A percentile compares a stretch with the other conserved stretches of the same genome.
These are phyloP conservation scores for Proctacanthus coquilletti DNA, from an alignment of 1,140 invertebrate genomes.

Conservation along the genomic window DNA sequence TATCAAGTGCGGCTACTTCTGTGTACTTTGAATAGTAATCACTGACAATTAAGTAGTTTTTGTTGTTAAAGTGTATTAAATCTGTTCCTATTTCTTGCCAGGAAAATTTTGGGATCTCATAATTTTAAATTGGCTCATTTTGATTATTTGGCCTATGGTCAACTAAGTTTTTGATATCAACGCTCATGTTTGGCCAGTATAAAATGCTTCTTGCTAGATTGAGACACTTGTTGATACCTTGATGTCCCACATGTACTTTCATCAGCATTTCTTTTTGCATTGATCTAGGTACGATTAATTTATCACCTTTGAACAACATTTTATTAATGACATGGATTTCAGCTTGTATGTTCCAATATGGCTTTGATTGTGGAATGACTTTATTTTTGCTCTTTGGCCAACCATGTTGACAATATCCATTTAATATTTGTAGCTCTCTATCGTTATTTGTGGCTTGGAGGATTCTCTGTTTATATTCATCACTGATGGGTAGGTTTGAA, in stretches of 20 bases:
- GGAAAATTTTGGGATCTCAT: no score
- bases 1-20: conserved; percentile 5
- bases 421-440: conserved; percentile 12
- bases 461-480: no score
- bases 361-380: conserved; percentile 11
- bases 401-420: conserved; percentile 15
- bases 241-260: conserved; percentile 30
- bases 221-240: conserved; percentile 30
- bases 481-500: conserved; percentile 9
- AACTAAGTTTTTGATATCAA: no score
- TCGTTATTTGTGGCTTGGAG: no score
- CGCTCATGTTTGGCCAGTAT: no score
- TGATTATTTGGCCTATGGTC: no score
- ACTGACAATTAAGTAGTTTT: no score
- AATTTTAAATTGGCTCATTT: no score
- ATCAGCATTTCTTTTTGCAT: conserved; percentile 21
- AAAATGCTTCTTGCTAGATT: conserved; percentile 24
- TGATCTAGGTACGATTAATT: conserved; percentile 27
- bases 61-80: no score
- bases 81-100: no score
- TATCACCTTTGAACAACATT: no score
- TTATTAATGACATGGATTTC: no score
- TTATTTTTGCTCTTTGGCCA: conserved; percentile 26
- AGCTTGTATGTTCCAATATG: conserved; percentile 19
- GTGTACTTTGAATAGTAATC: conserved; percentile 8